Base-by-base conservation (phyloP, 2,888 invertebrate genomes). In the Synanthedon andrenaeformis region DNA sequence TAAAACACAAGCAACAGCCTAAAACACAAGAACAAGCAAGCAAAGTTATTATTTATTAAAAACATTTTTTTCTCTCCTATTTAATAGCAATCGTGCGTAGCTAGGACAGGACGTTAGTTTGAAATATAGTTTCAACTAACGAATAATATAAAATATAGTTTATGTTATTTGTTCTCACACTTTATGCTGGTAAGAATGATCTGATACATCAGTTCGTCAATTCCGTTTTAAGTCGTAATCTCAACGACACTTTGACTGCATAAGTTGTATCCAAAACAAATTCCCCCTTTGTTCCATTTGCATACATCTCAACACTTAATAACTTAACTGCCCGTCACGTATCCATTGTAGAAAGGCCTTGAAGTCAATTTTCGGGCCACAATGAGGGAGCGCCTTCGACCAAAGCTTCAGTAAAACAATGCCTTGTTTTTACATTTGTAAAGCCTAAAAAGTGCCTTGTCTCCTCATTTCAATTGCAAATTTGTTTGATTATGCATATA, bases 401-500 rank as follows among this genome's bases (percentile, higher is more conserved):
- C 54, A 68, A 69, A 66, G 68, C 64, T 60, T 63, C 64, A 62
- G 56, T 62, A 59, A 72, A 62, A 80, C 79, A 82, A 79, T 81
- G 72, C 67, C 57, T 62, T 59, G 69, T 76, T 78, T 77, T 76
- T 75, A 74, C 74, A 76, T 77, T 80, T 75, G 76, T 76, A 69
- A 76, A 75, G 74, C 72, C 79, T 72, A 82, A 82, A 81, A 83
- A 82, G 74, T 76, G 76, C 66, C 67, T 74, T 71, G 79, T 73
- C 72, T 72, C 70, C 69, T 70, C 66, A 83, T 83, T 83, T 82
- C 69, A 85, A 80, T 83, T 87, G 86, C 82, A 83, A 84, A 86
- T 84, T 72, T 57, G 63, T 60, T 73, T 77, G 76, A 82, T 85
- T 84, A 83, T 85, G 82, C 82, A 78, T 71, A 35, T 35, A 75